Evolutionary conservation across 2,888 invertebrate genomes (phyloP).

Genomic region (Clostera curtula): DNA sequence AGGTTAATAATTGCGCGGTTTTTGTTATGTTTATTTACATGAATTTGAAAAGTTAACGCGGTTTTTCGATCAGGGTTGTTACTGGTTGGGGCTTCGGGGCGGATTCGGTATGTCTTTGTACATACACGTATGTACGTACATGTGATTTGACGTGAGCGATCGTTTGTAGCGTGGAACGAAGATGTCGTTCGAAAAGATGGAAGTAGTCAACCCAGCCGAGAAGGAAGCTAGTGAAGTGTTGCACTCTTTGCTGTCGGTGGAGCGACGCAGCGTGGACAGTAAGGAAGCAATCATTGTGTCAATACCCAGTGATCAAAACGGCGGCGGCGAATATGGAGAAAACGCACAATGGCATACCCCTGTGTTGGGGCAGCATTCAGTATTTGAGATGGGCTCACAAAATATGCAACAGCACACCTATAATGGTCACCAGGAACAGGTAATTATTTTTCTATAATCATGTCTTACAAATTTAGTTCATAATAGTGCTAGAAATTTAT

Average conservation of each 20-base stretch:
- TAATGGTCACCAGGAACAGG: conserved; percentile 71
- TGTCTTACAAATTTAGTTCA: too few relatives aligned
- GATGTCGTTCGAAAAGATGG: conserved; percentile 75
- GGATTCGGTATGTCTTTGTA: conserved; percentile 57
- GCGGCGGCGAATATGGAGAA: conserved; percentile 64
- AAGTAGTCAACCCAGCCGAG: conserved; percentile 79
- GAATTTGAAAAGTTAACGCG: conserved; percentile 74
- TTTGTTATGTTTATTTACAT: conserved; percentile 76
- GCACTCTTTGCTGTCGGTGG: conserved; percentile 79
- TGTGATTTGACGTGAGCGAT: conserved; percentile 66
- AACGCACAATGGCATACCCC: conserved; percentile 79
- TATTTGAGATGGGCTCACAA: conserved; percentile 60
- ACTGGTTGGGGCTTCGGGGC: conserved; percentile 49
- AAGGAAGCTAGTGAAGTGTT: conserved; percentile 83
- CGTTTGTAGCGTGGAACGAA: conserved; percentile 58
- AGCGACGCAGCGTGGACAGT: conserved; percentile 77
- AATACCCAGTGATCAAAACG: conserved; percentile 61
- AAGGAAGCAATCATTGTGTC: conserved; percentile 70
- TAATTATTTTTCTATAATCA: conserved; percentile 16
- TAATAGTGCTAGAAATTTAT: too few relatives aligned
- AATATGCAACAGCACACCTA: conserved; percentile 63
- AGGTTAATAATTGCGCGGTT: conserved; percentile 77
- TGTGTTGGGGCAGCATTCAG: conserved; percentile 72
- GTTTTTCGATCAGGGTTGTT: conserved; percentile 55
- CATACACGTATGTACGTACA: conserved; percentile 68